Base-by-base conservation (phyloP, 2,113 vertebrate genomes). In the Tamias sibiricus region DNA sequence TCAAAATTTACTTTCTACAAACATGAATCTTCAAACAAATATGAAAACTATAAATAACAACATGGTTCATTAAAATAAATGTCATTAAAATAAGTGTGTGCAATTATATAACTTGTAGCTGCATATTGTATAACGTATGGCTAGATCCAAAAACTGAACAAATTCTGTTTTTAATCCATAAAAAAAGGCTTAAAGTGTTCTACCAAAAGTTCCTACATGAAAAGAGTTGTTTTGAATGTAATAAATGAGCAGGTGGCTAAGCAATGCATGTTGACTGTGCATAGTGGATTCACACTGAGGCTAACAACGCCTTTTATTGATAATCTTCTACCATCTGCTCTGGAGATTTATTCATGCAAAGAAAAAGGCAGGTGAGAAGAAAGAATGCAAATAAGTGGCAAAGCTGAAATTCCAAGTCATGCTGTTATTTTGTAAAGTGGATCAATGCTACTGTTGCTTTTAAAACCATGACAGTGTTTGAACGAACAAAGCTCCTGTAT, bases 341-440 rank as follows among this genome's bases (percentile, higher is more conserved):
- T 97, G 88, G 98, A 98, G 97, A 98, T 98, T 98, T 98, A 99
- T 98, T 99, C 98, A 98, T 97, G 85, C 62, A 89, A 95, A 86
- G 91, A 79, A 94, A 98, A 97, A 98, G 85, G 87, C 95, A 98
- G 98, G 98, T 98, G 98, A 99, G 97, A 97, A 87, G 95, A 94
- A 94, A 98, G 87, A 97, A 98, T 98, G 90, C 79, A 98, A 98
- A 98, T 98, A 98, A 98, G 96, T 95, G 97, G 91, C 54, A 95
- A 19, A 92, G 90, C 93, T 94, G 96, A 93, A 90, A 87, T 75
- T 40, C 71, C 97, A 96, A 98, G 97, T 97, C 97, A 90, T 88
- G 54, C 94, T 97, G 95, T 97, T 98, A 98, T 98, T 98, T 97
- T 98, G 92, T 80, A 95, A 98, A 97, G 87, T 95, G 95, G 79